Evolutionary conservation across 2,888 invertebrate species (phyloP).

Genomic region (Endomychus coccineus): DNA sequence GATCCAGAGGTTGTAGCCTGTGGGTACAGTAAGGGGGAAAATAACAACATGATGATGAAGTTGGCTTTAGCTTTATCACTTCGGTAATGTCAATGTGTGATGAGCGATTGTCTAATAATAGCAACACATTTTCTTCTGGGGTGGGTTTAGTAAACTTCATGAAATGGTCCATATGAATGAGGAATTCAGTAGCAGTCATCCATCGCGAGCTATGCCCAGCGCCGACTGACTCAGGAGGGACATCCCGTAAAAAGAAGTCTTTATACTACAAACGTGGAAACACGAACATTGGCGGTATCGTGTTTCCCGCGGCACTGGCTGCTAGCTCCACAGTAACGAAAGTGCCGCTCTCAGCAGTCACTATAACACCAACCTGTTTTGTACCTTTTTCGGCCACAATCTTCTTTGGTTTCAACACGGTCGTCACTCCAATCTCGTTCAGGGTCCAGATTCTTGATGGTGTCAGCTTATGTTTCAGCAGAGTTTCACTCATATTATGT

Average conservation of each 20-base stretch:
- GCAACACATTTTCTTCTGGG: slow-evolving; percentile 1
- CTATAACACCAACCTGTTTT: slow-evolving; percentile 28
- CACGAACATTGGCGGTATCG: slow-evolving; percentile 29
- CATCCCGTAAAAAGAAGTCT: slow-evolving; percentile 9
- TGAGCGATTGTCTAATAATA: slow-evolving; percentile 3
- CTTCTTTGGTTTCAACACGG: slow-evolving; percentile 30
- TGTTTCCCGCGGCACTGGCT: slow-evolving; percentile 25
- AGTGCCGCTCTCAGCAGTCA: slow-evolving; percentile 28
- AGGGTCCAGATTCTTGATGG: not conserved
- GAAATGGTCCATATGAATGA: slow-evolving; percentile 6
- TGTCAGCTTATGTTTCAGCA: not conserved
- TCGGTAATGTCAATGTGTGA: slow-evolving; percentile 3
- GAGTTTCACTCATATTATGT: slow-evolving; percentile 1
- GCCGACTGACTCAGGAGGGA: slow-evolving; percentile 14
- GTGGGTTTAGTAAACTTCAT: slow-evolving; percentile 7
- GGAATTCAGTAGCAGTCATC: slow-evolving; percentile 17
- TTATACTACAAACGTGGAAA: slow-evolving; percentile 24
- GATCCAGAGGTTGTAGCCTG: slow-evolving; percentile 1
- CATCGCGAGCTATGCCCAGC: slow-evolving; percentile 18
- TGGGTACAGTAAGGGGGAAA: slow-evolving; percentile 5
- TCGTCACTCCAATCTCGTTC: slow-evolving; percentile 19
- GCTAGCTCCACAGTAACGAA: slow-evolving; percentile 25
- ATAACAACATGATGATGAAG: slow-evolving; percentile 5
- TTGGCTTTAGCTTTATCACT: slow-evolving; percentile 8
- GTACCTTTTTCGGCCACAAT: too few species aligned